Evolutionary conservation across 2,797 vertebrate species (phyloP), one percentile per base, ranked within the genome.

Genomic region (Parauchenoglanis punctatus): DNA sequence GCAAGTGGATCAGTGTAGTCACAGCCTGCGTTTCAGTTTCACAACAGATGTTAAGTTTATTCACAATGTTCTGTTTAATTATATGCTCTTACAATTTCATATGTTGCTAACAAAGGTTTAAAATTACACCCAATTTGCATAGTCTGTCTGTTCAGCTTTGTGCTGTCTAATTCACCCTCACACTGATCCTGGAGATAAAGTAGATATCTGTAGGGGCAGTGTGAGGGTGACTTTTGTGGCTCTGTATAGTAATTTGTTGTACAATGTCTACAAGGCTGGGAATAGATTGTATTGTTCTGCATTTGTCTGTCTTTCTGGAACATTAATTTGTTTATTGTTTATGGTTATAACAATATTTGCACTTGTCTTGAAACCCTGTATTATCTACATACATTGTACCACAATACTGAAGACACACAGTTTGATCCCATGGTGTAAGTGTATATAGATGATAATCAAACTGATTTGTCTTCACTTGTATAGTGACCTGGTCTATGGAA

Each of bases 71-170:
- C 72, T 12, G 44, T 49, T 73, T 75, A 76, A 75, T 75, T 75
- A 52, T n/a, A 15, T 15, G 44, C 46, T 49, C 18, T 15, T 49
- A 52, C 44, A 75, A 7, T 75, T 15, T 52, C 23, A 75, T 52
- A 76, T 28, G 73, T 28, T 76, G 25, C 73, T 52, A 76, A 52
- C 12, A 0, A n/a, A 52, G 73, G 46, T 76, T 76, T 76, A 76
- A 76, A 76, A 76, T 76, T 28, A 28, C 49, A 73, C 7, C 20
- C 0, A 23, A 15, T 73, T 73, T 11, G 20, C 40, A 13, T 2
- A 76, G 73, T 76, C 73, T 1, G 31, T 76, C 73, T 54, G 73
- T 52, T 76, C 49, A 54, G 73, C 25, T 54, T 52, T 76, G 73
- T 54, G 25, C 23, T 76, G 46, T 28, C 25, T 54, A 76, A 52